A percentile compares a stretch with the other conserved stretches of the same genome.
These are phyloP conservation scores for Myotis davidii DNA, from an alignment of 2,113 vertebrate genomes.

Conservation along the genomic window DNA sequence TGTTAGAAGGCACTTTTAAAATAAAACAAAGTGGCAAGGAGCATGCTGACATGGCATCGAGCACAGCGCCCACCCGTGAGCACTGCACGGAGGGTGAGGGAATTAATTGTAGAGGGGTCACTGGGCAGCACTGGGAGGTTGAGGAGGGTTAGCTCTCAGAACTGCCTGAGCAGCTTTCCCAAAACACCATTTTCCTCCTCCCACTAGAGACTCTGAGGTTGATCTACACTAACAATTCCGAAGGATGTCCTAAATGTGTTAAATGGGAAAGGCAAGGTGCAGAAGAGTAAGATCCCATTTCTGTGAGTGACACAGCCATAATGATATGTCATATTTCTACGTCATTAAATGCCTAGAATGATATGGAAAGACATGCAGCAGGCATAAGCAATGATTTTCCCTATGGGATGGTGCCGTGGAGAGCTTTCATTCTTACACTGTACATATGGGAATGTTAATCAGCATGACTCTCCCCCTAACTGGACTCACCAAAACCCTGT, in stretches of 20 bases:
- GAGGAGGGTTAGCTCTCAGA: neutral
- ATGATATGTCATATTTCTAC: neutral
- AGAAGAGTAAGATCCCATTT: neutral
- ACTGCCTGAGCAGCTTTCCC: neutral
- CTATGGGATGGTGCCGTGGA: neutral
- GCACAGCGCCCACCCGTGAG: neutral
- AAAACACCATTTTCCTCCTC: neutral
- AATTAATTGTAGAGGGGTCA: neutral
- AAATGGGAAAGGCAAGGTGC: neutral
- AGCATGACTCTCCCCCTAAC: neutral
- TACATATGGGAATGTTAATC: neutral
- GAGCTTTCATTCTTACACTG: neutral
- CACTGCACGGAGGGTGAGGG: neutral
- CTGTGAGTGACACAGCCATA: neutral
- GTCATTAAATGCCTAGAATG: neutral
- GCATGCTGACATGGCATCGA: neutral
- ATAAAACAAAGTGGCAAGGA: neutral
- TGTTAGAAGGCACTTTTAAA: neutral
- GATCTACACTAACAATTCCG: neutral
- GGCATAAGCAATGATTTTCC: neutral
- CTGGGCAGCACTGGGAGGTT: fast-evolving
- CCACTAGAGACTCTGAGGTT: neutral
- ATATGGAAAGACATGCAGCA: neutral
- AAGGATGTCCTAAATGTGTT: neutral
- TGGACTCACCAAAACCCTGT: neutral